phyloP scores from a whole-genome alignment of 2,888 invertebrate species.

The Pachymerium ferrugineum region DNA sequence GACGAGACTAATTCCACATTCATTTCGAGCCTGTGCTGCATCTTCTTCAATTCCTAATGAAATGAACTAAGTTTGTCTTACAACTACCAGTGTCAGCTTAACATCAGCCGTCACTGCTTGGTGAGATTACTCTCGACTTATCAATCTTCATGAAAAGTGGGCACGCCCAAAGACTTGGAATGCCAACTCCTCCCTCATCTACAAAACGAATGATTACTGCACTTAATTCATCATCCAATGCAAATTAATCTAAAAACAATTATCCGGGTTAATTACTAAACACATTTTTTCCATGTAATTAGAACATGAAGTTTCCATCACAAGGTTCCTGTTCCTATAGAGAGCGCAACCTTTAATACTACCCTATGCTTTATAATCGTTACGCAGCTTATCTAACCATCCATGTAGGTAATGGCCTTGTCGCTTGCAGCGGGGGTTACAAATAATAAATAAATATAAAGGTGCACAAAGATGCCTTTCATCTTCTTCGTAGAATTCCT shows the following conservation, averaged over 20 bases:
- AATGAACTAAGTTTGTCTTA: neutral
- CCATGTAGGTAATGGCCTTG: neutral
- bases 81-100: neutral
- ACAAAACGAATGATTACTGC: neutral
- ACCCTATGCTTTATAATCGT: neutral
- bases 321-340: too few relatives aligned
- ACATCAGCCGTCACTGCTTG: neutral
- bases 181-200: constrained; percentile 4
- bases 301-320: too few relatives aligned
- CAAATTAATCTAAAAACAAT: constrained; percentile 5
- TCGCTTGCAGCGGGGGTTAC: neutral
- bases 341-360: neutral
- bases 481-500: too few relatives aligned
- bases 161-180: neutral
- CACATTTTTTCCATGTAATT: neutral
- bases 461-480: too few relatives aligned
- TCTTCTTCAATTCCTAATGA: neutral
- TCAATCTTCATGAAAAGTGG: neutral
- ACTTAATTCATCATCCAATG: neutral
- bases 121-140: neutral
- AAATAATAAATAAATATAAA: neutral
- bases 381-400: neutral
- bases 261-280: neutral
- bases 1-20: neutral
- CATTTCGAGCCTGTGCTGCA: neutral